Evolutionary conservation across 2,888 invertebrate genomes (phyloP).

Genomic region (Thera britannica): DNA sequence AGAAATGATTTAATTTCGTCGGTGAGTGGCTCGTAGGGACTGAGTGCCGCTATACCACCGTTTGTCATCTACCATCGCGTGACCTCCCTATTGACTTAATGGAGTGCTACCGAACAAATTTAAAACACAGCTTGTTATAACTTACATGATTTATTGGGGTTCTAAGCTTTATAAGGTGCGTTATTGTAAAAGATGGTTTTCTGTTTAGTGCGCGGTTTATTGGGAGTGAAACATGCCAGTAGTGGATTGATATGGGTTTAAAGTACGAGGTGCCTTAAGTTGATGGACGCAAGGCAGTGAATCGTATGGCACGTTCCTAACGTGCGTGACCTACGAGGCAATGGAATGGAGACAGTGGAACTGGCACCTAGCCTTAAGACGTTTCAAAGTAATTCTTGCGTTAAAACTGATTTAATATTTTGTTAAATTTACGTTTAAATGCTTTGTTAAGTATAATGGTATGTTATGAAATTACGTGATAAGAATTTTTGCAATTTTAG

Average conservation of each 20-base stretch:
- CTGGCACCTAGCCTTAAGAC: no score
- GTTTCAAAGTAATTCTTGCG: no score
- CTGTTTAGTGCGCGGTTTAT: neutral
- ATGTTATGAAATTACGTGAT: no score
- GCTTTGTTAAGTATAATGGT: no score
- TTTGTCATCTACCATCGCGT: slow-evolving; percentile 72
- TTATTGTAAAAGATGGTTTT: neutral
- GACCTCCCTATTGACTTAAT: slow-evolving; percentile 77
- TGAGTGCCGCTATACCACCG: slow-evolving; percentile 38
- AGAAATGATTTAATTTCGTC: slow-evolving; percentile 80
- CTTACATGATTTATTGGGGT: slow-evolving; percentile 56
- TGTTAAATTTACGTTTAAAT: no score
- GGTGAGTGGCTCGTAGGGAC: slow-evolving; percentile 64
- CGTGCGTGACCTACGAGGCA: no score
- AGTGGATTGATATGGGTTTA: neutral
- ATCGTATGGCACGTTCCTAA: no score
- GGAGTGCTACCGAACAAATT: slow-evolving; percentile 70
- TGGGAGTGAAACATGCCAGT: neutral
- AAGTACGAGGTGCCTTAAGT: neutral
- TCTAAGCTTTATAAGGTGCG: slow-evolving; percentile 9
- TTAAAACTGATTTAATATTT: no score
- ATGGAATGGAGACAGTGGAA: no score
- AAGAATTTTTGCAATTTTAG: no score
- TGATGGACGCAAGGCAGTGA: no score
- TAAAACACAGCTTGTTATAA: slow-evolving; percentile 62